Base-by-base conservation (phyloP, 1,140 invertebrate genomes). In the Hyposmocoma kahamanoa region DNA sequence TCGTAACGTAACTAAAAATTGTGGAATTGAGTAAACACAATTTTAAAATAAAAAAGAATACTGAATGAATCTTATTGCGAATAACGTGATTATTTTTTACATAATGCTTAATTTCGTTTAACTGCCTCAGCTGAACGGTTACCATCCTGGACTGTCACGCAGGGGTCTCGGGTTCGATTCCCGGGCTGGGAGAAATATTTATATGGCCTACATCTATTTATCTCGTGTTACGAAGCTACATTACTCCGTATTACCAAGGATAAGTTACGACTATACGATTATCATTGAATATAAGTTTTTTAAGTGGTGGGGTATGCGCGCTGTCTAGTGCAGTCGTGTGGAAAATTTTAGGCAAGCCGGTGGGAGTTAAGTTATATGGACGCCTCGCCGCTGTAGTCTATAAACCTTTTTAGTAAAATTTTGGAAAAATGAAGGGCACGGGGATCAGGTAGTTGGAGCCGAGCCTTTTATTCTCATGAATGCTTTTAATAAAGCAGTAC, bases 311-410 rank as follows among this genome's bases (percentile, higher is more conserved):
- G n/a, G n/a, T n/a, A n/a, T n/a, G n/a, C n/a, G n/a, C n/a, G n/a
- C n/a, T n/a, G n/a, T n/a, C n/a, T n/a, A n/a, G n/a, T n/a, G n/a
- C n/a, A n/a, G n/a, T n/a, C n/a, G n/a, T n/a, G n/a, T n/a, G n/a
- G n/a, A n/a, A 8, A 34, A 34, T 34, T 34, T n/a, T 8, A 34
- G 15, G n/a, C 8, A 34, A 9, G 15, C 8, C 13, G 13, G n/a
- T 4, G 3, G 4, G 8, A n/a, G 42, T 43, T 42, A 22, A 47
- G 41, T 58, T 58, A 58, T 34, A 9, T 4, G 8, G 3, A 34
- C 3, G 15, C 8, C 4, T 34, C 13, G 4, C 9, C 8, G 8
- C n/a, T 15, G 15, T 13, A 34, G 4, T 34, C 5, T 15, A 4
- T 34, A 34, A 13, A n/a, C 4, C 3, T 4, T 5, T 34, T 8